A percentile compares a stretch with the other conserved stretches of the same genome.
phyloP scores from a whole-genome alignment of 2,797 vertebrate genomes.

The Neopelma chrysocephalum region DNA sequence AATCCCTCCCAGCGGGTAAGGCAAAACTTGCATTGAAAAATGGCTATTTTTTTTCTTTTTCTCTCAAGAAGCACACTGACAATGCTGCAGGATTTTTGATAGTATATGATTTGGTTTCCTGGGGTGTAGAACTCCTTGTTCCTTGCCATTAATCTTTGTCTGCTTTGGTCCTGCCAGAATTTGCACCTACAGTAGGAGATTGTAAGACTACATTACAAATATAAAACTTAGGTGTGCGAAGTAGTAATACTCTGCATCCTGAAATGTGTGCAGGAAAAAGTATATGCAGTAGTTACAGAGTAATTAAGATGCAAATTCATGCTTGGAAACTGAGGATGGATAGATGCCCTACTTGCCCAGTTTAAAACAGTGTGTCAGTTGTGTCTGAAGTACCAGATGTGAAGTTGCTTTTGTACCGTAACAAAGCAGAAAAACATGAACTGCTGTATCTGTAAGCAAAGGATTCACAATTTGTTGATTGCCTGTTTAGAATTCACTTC shows the following conservation, averaged over 20 bases:
- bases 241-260: background rate
- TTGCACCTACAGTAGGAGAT: background rate
- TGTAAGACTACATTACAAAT: background rate
- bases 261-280: background rate
- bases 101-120: background rate
- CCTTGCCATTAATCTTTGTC: background rate
- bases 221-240: background rate
- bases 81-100: background rate
- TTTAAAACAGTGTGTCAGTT: background rate
- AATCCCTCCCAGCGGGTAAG: conserved; percentile 85
- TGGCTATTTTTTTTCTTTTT: background rate
- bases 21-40: background rate
- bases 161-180: background rate
- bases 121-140: background rate
- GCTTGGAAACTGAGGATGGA: background rate
- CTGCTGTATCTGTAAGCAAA: background rate
- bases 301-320: background rate
- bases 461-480: background rate
- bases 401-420: background rate
- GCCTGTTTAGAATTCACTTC: background rate
- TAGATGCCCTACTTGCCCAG: background rate
- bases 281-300: background rate
- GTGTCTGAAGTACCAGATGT: background rate
- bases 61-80: background rate
- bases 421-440: background rate